Evolutionary conservation across 2,888 invertebrate genomes (phyloP).

Genomic region (Lottia gigantea): DNA sequence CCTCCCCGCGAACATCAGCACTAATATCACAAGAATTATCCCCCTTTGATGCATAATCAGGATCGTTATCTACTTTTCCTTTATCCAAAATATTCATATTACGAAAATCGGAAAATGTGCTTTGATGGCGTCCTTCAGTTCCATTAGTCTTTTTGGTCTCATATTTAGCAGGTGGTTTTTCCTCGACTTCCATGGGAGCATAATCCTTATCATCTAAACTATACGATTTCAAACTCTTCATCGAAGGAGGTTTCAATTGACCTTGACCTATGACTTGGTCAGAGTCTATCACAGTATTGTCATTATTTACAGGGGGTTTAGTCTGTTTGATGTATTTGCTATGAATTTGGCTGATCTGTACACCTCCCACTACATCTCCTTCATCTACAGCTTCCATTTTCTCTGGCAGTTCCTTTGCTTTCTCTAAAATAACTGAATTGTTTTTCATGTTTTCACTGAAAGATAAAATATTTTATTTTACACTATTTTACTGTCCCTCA

Average conservation of each 20-base stretch:
- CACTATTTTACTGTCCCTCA: no score
- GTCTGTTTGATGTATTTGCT: slow-evolving; percentile 59
- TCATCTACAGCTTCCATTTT: slow-evolving; percentile 50
- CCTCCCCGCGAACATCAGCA: slow-evolving; percentile 26
- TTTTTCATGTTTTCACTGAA: slow-evolving; percentile 54
- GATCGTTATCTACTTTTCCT: slow-evolving; percentile 16
- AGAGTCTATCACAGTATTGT: background rate
- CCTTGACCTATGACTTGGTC: slow-evolving; percentile 27
- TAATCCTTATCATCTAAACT: slow-evolving; percentile 18
- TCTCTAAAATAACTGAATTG: slow-evolving; percentile 20
- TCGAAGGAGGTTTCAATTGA: slow-evolving; percentile 19
- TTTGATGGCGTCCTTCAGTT: slow-evolving; percentile 38
- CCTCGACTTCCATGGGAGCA: slow-evolving; percentile 16
- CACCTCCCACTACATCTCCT: slow-evolving; percentile 18
- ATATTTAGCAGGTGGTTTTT: background rate
- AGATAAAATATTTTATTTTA: no score
- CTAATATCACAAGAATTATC: slow-evolving; percentile 27
- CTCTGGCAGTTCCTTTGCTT: slow-evolving; percentile 38
- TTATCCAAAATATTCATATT: slow-evolving; percentile 40
- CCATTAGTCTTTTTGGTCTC: slow-evolving; percentile 18
- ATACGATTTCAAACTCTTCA: slow-evolving; percentile 23
- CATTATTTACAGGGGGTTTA: slow-evolving; percentile 36
- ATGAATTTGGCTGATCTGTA: slow-evolving; percentile 16
- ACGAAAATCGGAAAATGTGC: slow-evolving; percentile 53
- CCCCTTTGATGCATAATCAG: slow-evolving; percentile 26